Conservation (phyloP, 2,888 invertebrate genomes). For the Andrena flavipes region DNA sequence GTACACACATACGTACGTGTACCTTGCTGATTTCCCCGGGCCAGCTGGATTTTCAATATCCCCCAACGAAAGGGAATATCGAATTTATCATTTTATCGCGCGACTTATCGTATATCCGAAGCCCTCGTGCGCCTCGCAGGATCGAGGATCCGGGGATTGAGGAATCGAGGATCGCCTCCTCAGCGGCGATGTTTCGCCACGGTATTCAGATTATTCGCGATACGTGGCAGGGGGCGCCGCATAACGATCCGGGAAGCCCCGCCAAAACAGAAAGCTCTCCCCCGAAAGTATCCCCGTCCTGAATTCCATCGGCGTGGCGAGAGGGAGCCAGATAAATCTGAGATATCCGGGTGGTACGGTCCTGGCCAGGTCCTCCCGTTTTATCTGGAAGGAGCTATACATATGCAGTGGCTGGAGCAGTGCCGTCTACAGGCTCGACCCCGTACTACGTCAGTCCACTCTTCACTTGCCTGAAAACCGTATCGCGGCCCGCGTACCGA, state of each 20-base stretch:
- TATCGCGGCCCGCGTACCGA: slow-evolving; percentile 71
- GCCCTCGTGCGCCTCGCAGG: slow-evolving; percentile 7
- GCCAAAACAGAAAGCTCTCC: too few relatives aligned
- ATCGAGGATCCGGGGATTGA: not conserved
- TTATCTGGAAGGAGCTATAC: slow-evolving; percentile 37
- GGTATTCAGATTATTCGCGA: too few relatives aligned
- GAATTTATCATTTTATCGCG: slow-evolving; percentile 50
- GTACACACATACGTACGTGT: slow-evolving; percentile 1
- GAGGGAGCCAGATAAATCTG: slow-evolving; percentile 16
- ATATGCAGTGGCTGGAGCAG: slow-evolving; percentile 60
- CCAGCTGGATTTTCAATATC: slow-evolving; percentile 63
- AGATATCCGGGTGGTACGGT: slow-evolving; percentile 36
- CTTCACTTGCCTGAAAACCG: slow-evolving; percentile 78
- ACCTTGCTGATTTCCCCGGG: slow-evolving; percentile 10
- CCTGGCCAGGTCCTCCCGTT: slow-evolving; percentile 57
- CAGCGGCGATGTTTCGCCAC: not conserved
- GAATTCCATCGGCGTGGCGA: too few relatives aligned
- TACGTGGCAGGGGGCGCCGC: too few relatives aligned
- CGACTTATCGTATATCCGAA: slow-evolving; percentile 48
- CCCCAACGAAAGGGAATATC: slow-evolving; percentile 24
- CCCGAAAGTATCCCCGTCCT: too few relatives aligned
- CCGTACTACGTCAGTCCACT: slow-evolving; percentile 78
- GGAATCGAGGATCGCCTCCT: not conserved
- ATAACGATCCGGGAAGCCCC: too few relatives aligned
- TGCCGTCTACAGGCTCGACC: slow-evolving; percentile 77